Evolutionary conservation across 64 coral and sea anemone genomes (phyloP).

Genomic region (Catalaphyllia jardinei): DNA sequence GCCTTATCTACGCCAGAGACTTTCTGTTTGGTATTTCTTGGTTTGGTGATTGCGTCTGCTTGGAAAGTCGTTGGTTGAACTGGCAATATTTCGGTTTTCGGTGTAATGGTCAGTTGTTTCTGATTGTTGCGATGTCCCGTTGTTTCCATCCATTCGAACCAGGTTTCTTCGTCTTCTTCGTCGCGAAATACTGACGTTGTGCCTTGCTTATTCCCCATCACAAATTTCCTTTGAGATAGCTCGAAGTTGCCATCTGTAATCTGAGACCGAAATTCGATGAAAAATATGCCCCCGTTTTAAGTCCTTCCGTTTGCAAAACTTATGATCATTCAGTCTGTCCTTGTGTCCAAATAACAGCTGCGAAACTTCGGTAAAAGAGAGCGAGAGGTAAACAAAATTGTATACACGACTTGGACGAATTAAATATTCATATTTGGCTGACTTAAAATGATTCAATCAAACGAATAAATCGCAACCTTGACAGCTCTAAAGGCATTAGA

Average conservation of each 20-base stretch:
- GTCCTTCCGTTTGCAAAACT: background rate
- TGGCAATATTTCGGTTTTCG: background rate
- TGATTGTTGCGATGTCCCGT: background rate
- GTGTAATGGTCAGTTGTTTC: background rate
- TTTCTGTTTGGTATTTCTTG: background rate
- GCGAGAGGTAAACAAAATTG: background rate
- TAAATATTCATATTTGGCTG: constrained; percentile 31
- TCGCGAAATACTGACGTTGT: constrained; percentile 6
- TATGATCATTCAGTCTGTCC: background rate
- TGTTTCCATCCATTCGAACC: constrained; percentile 49
- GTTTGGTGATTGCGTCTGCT: background rate
- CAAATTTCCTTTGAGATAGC: background rate
- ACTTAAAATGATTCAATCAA: background rate
- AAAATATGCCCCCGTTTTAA: background rate
- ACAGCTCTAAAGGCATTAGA: background rate
- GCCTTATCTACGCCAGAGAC: background rate
- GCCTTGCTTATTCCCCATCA: constrained; percentile 34
- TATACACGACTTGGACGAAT: background rate
- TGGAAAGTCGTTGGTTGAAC: constrained; percentile 6
- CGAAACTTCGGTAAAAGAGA: background rate
- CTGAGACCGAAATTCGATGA: background rate
- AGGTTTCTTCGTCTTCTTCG: constrained; percentile 39
- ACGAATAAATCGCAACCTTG: background rate
- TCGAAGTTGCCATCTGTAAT: background rate
- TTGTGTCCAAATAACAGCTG: background rate